These are phyloP conservation scores for Brachionus manjavacas DNA, from an alignment of 1,140 invertebrate species.

Conservation along the genomic window DNA sequence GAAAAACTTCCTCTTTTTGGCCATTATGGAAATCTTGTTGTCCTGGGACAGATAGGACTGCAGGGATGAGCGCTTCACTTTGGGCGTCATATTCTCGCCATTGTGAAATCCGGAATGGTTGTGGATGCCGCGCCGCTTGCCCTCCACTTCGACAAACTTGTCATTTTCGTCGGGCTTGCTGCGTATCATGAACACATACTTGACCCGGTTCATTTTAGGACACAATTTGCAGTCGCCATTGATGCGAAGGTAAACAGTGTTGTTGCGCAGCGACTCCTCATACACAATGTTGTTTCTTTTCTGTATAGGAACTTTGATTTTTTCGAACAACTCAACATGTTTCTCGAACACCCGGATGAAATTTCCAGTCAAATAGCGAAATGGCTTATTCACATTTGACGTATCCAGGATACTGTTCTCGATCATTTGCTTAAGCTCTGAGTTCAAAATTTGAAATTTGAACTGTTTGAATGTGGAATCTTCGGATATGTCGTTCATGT, in stretches of 20 bases:
- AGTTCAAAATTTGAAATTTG: conserved; percentile 38
- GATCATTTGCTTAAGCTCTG: conserved; percentile 22
- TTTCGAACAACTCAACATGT: conserved; percentile 9
- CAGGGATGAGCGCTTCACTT: neutral
- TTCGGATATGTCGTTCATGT: conserved; percentile 10
- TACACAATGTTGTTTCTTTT: conserved; percentile 35
- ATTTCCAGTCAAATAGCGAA: conserved; percentile 25
- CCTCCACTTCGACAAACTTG: conserved; percentile 27
- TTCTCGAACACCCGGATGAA: conserved; percentile 20
- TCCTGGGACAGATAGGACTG: neutral
- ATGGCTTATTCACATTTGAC: conserved; percentile 2
- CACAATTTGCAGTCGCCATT: conserved; percentile 20
- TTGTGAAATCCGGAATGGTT: conserved; percentile 15
- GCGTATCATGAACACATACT: conserved; percentile 24
- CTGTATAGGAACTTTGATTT: conserved; percentile 21
- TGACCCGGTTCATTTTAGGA: conserved; percentile 23
- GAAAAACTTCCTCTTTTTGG: conserved; percentile 17
- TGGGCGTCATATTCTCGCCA: conserved; percentile 19
- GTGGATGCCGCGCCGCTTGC: neutral
- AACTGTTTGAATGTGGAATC: conserved; percentile 31
- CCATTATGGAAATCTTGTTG: conserved; percentile 12
- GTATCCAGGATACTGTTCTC: conserved; percentile 29
- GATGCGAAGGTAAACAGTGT: conserved; percentile 3
- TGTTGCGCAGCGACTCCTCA: conserved; percentile 8
- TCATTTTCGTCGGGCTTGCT: neutral